A percentile compares a stretch with the other conserved stretches of the same genome.
Evolutionary conservation across 2,888 invertebrate species (phyloP).

Genomic region (Trissolcus brochymenae): DNA sequence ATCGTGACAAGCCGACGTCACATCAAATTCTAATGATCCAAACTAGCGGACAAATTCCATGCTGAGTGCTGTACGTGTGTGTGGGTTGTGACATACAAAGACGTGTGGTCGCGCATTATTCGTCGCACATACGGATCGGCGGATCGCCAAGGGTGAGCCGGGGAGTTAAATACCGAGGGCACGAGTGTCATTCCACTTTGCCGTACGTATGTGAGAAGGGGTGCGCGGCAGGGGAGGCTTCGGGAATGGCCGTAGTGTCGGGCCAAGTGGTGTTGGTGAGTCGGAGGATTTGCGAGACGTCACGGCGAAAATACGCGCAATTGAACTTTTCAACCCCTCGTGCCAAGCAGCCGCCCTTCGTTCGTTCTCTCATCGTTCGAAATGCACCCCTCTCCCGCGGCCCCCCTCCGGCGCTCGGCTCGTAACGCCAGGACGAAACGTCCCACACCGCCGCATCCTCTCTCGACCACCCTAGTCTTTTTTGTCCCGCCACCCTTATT

Average conservation of each 20-base stretch:
- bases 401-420: constrained; percentile 50
- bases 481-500: constrained; percentile 74
- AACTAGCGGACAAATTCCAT: constrained; percentile 30
- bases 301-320: constrained; percentile 75
- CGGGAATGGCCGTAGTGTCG: constrained; percentile 41
- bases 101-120: constrained; percentile 40
- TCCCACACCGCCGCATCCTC: constrained; percentile 56
- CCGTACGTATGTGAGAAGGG: constrained; percentile 17
- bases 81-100: constrained; percentile 26
- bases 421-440: constrained; percentile 59
- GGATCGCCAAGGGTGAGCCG: constrained; percentile 49
- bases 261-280: constrained; percentile 59
- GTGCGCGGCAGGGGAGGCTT: constrained; percentile 23
- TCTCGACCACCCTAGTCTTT: constrained; percentile 61
- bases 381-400: constrained; percentile 47
- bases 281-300: constrained; percentile 73
- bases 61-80: constrained; percentile 9
- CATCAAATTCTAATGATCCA: constrained; percentile 28
- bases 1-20: constrained; percentile 4
- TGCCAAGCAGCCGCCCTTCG: constrained; percentile 61
- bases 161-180: constrained; percentile 58
- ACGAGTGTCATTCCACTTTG: constrained; percentile 65
- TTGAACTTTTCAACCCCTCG: constrained; percentile 76
- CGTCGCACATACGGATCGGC: constrained; percentile 53
- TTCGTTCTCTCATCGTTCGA: constrained; percentile 22